These are phyloP conservation scores for Arnoldichthys spilopterus DNA, from an alignment of 2,797 vertebrate species.

Conservation along the genomic window DNA sequence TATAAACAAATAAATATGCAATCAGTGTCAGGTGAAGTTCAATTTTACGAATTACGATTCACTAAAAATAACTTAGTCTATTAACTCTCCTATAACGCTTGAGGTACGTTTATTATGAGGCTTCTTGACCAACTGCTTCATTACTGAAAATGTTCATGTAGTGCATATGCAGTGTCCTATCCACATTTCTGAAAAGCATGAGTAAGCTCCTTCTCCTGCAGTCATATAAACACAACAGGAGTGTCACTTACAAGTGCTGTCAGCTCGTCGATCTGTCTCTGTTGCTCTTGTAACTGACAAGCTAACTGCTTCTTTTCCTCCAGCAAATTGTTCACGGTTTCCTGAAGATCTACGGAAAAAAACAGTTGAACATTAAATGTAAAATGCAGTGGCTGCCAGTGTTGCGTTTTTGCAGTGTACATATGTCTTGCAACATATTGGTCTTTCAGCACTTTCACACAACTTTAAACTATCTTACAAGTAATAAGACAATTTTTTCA, in stretches of 20 bases:
- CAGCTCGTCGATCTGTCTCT: conserved; percentile 75
- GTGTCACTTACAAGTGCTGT: conserved; percentile 69
- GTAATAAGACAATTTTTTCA: too few relatives aligned
- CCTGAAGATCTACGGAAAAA: conserved; percentile 73
- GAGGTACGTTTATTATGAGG: conserved; percentile 11
- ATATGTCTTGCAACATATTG: too few relatives aligned
- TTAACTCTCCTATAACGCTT: conserved; percentile 8
- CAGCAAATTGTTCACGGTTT: conserved; percentile 73
- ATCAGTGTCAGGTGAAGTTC: too few relatives aligned
- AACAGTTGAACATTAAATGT: neutral
- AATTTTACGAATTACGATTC: neutral
- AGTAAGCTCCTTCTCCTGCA: neutral
- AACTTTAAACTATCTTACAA: too few relatives aligned
- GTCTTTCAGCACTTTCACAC: too few relatives aligned
- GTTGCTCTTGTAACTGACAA: conserved; percentile 79
- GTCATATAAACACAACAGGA: conserved; percentile 3
- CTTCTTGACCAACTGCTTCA: conserved; percentile 39
- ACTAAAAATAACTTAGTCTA: neutral
- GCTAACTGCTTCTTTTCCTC: conserved; percentile 80
- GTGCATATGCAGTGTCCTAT: neutral
- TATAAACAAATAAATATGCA: conserved; percentile 49
- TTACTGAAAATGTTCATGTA: conserved; percentile 36
- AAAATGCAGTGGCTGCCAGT: too few relatives aligned
- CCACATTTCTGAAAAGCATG: neutral
- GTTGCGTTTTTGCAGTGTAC: too few relatives aligned